These are phyloP conservation scores for Drosophila flavopinicola DNA, from an alignment of 2,888 invertebrate species.

Conservation along the genomic window DNA sequence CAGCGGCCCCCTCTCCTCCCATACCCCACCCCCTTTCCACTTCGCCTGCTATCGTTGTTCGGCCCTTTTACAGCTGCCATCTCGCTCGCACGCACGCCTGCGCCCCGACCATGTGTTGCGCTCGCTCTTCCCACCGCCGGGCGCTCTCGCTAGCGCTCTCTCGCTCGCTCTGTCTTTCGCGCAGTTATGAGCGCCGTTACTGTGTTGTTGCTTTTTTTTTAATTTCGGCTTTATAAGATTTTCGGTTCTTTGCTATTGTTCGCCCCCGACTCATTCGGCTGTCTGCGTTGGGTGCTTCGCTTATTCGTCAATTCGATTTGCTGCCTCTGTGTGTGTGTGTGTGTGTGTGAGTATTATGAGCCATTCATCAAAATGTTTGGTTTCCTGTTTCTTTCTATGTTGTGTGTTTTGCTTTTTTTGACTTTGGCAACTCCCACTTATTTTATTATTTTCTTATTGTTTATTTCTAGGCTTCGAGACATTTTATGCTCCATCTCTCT, in stretches of 20 bases:
- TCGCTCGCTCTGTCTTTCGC: slow-evolving; percentile 43
- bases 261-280: slow-evolving; percentile 20
- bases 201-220: slow-evolving; percentile 72
- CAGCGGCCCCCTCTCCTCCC: neutral
- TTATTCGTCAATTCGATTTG: slow-evolving; percentile 72
- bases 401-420: slow-evolving; percentile 46
- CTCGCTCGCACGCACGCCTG: slow-evolving; percentile 59
- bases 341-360: slow-evolving; percentile 69
- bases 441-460: slow-evolving; percentile 41
- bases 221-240: slow-evolving; percentile 79
- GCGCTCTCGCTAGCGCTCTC: slow-evolving; percentile 31
- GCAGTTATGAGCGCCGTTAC: slow-evolving; percentile 67
- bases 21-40: neutral
- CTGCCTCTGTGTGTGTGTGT: slow-evolving; percentile 30
- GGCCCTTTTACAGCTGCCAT: slow-evolving; percentile 56
- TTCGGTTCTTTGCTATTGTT: slow-evolving; percentile 69
- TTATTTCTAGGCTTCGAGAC: slow-evolving; percentile 1
- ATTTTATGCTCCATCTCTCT: slow-evolving; percentile 15
- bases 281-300: slow-evolving; percentile 70
- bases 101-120: slow-evolving; percentile 53
- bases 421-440: slow-evolving; percentile 82
- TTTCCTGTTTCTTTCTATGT: slow-evolving; percentile 47
- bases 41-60: slow-evolving; percentile 38
- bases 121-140: slow-evolving; percentile 30
- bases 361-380: slow-evolving; percentile 77